Conservation (phyloP, 1,140 invertebrate genomes). For the Calliphora vicina region DNA sequence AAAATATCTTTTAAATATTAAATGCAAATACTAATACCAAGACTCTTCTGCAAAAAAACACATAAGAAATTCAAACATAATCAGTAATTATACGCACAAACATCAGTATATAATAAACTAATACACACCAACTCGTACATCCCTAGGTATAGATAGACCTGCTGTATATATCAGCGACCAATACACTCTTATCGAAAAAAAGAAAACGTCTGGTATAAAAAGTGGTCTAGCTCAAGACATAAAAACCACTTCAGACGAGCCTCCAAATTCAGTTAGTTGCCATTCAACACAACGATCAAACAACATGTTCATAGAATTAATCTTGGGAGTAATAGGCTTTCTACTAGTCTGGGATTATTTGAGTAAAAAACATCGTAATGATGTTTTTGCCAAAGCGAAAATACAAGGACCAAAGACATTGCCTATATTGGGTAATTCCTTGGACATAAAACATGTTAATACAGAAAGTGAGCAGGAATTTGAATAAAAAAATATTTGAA, state of each 20-base stretch:
- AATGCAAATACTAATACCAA: background rate
- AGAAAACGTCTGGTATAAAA: no score
- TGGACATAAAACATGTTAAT: background rate
- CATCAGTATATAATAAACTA: background rate
- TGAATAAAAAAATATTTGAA: no score
- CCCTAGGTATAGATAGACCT: background rate
- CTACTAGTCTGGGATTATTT: conserved; percentile 35
- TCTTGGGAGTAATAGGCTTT: background rate
- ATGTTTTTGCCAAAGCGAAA: background rate
- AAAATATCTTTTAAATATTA: background rate
- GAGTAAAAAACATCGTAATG: conserved; percentile 30
- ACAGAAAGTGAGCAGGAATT: conserved; percentile 19
- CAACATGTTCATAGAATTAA: conserved; percentile 21
- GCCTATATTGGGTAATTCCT: conserved; percentile 24
- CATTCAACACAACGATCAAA: background rate
- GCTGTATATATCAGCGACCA: background rate
- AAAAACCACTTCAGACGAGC: background rate
- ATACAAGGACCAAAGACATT: conserved; percentile 22
- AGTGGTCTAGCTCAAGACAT: background rate
- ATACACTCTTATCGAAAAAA: background rate
- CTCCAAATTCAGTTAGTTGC: background rate
- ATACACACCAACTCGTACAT: background rate
- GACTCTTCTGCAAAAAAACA: background rate
- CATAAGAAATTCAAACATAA: background rate
- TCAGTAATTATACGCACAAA: background rate